Conservation (phyloP, 2,113 vertebrate genomes). For the Elanus axillaris region DNA sequence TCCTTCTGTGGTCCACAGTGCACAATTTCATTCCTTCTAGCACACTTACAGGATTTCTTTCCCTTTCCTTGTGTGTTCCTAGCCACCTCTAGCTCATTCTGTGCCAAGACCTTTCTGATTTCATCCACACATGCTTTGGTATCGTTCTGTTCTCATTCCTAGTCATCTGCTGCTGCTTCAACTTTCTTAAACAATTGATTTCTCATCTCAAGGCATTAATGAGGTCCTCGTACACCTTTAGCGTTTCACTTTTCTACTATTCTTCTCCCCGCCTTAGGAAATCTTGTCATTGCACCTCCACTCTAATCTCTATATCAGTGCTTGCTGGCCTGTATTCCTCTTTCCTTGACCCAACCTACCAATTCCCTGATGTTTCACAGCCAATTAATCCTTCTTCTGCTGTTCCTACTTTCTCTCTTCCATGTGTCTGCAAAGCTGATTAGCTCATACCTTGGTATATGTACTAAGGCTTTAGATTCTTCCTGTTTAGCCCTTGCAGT, state of each 20-base stretch:
- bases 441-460: slow-evolving; percentile 28
- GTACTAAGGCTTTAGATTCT: slow-evolving; percentile 28
- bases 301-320: neutral
- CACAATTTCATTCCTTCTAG: neutral
- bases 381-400: slow-evolving; percentile 51
- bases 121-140: neutral
- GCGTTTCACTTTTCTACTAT: neutral
- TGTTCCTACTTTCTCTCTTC: slow-evolving; percentile 34
- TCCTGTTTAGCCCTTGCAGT: slow-evolving; percentile 22
- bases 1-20: neutral
- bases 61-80: neutral
- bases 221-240: neutral
- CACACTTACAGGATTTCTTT: neutral
- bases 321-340: neutral
- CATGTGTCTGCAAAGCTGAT: slow-evolving; percentile 41
- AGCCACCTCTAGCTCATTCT: neutral
- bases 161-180: neutral
- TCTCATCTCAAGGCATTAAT: neutral
- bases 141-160: neutral
- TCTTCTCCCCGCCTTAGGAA: neutral
- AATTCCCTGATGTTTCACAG: slow-evolving; percentile 51
- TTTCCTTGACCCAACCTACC: slow-evolving; percentile 25
- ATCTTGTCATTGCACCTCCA: neutral
- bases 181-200: neutral
- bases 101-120: neutral